A percentile compares a stretch with the other conserved stretches of the same genome.
Evolutionary conservation across 2,113 vertebrate species (phyloP).

Genomic region (Chionis minor): DNA sequence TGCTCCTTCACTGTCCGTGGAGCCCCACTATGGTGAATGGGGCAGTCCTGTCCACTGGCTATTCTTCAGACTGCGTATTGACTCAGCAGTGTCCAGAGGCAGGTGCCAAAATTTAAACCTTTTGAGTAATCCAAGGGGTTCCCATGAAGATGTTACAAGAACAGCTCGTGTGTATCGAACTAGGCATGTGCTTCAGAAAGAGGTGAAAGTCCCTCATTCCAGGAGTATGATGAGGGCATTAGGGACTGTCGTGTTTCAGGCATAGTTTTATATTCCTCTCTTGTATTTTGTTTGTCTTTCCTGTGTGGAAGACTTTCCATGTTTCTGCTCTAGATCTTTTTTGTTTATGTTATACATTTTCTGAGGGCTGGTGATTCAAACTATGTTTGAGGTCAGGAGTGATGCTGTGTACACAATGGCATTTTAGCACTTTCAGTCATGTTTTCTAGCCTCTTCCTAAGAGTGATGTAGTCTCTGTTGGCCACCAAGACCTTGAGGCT

Average conservation of each 20-base stretch:
- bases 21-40: fast-evolving
- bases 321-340: neutral
- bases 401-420: neutral
- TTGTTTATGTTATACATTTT: neutral
- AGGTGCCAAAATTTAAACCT: neutral
- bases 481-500: constrained; percentile 23
- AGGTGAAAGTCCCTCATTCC: neutral
- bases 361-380: constrained; percentile 1
- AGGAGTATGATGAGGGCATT: neutral
- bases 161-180: neutral
- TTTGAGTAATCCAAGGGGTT: neutral
- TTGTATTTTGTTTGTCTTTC: neutral
- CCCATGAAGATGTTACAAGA: neutral
- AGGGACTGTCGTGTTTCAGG: neutral
- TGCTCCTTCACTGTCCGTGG: neutral
- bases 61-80: neutral
- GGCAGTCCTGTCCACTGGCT: neutral
- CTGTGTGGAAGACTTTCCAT: neutral
- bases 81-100: neutral
- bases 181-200: neutral
- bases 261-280: neutral
- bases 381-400: neutral
- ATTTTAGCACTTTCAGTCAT: constrained; percentile 29
- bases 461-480: neutral
- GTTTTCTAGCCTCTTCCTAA: constrained; percentile 20